A percentile compares a stretch with the other conserved stretches of the same genome.
Conservation (phyloP, 1,140 invertebrate genomes). For the Bombus waltoni region DNA sequence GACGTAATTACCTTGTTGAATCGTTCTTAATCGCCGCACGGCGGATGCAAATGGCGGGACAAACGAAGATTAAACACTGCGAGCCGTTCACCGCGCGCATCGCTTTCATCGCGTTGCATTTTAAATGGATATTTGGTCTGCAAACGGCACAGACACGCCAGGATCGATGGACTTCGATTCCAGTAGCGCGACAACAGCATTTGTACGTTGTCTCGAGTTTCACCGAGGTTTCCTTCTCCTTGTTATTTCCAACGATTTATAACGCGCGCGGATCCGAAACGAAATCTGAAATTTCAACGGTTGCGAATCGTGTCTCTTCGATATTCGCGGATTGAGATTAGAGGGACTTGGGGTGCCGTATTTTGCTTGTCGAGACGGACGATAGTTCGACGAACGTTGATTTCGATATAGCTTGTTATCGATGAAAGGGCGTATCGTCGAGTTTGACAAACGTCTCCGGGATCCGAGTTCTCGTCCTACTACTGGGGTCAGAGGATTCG, state of each 20-base stretch:
- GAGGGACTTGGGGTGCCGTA: no score
- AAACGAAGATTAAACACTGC: constrained; percentile 7
- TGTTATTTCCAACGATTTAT: constrained; percentile 16
- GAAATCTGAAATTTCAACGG: not conserved
- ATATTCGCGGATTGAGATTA: not conserved
- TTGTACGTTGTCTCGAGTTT: not conserved
- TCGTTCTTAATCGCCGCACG: constrained; percentile 11
- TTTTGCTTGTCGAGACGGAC: no score
- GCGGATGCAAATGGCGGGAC: constrained; percentile 7
- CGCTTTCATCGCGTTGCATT: not conserved
- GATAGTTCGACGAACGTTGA: not conserved
- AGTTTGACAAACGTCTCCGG: not conserved
- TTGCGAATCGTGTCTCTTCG: not conserved
- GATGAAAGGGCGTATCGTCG: not conserved
- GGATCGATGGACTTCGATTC: constrained; percentile 24
- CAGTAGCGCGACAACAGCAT: not conserved
- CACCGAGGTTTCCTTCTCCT: not conserved
- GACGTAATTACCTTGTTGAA: not conserved
- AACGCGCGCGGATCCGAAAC: no score
- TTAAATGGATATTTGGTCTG: not conserved
- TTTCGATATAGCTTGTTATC: not conserved
- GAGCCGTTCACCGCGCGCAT: no score
- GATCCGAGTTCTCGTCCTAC: not conserved
- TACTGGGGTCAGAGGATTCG: not conserved
- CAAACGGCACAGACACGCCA: not conserved